Percentiles rank a stretch among this genome's conserved stretches.
Evolutionary conservation across 2,797 vertebrate genomes (phyloP).

Genomic region (Acropternis orthonyx): DNA sequence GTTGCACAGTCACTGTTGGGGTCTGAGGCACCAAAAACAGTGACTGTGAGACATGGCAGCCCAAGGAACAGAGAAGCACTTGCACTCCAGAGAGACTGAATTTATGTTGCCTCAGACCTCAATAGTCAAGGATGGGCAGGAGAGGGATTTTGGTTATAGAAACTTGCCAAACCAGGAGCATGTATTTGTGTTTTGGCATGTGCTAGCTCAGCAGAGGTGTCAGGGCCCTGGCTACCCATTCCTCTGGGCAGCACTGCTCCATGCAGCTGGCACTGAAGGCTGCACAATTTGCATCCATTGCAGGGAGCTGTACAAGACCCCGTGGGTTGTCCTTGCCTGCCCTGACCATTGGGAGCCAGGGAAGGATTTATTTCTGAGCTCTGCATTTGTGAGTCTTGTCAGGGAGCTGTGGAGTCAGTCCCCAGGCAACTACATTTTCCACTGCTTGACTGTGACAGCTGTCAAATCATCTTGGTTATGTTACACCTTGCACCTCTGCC

Average conservation of each 20-base stretch:
- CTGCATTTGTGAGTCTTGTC: background rate
- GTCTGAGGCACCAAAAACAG: too few species aligned
- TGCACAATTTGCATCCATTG: background rate
- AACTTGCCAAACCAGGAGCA: background rate
- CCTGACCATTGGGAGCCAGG: background rate
- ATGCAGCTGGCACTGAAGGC: background rate
- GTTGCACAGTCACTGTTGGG: background rate
- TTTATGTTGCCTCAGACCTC: background rate
- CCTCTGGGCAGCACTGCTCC: background rate
- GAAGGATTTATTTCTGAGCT: background rate
- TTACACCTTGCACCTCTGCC: background rate
- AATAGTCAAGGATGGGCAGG: rapidly evolving
- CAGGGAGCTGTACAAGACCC: background rate
- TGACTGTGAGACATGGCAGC: background rate
- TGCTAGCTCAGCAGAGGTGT: background rate
- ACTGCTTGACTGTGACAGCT: background rate
- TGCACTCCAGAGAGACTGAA: background rate
- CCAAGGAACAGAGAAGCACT: background rate
- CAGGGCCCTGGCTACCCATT: background rate
- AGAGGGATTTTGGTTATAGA: background rate
- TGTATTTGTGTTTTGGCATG: background rate
- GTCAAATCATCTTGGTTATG: background rate
- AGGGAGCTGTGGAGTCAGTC: background rate
- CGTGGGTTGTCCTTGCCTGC: background rate
- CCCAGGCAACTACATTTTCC: background rate